Evolutionary conservation across 2,797 vertebrate species (phyloP), one percentile per base, ranked within the genome.

Genomic region (Salmo trutta): DNA sequence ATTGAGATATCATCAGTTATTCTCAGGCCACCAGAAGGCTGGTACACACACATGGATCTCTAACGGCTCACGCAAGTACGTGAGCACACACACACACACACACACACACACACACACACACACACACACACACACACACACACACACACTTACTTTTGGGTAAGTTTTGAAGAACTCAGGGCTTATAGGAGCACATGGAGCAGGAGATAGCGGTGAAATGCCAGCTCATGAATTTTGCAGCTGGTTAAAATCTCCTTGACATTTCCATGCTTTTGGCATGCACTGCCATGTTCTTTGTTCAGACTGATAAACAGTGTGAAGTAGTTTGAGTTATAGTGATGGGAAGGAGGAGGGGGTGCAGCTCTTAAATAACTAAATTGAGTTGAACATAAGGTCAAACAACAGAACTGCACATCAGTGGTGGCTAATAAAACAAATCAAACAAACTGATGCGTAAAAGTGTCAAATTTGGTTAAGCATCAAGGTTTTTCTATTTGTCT

Each of bases 191-290:
- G 19, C 16, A 84, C 71, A 79, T 47, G 79, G 71, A 82, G 77
- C 77, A 56, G 75, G 79, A 81, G 80, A 86, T 88, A 82, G 82
- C 80, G 68, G 78, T 71, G 80, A 87, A 87, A 78, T 81, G 81
- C 81, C 79, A 80, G 79, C 84, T 86, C 74, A 75, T 87, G 83
- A 88, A 89, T 90, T 85, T 77, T 86, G 82, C 82, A 89, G 81
- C 75, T 65, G 85, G 82, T 87, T 82, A 83, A 83, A 87, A 86
- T 87, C 85, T 84, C 81, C 81, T 86, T 87, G 87, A 91, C 80
- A 85, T 84, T 90, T 90, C 85, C 78, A 84, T 74, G 82, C 51
- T 80, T n/a, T 77, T 75, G 80, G 77, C 76, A 78, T 78, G 79
- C 66, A 0, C 53, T n/a, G 54, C 69, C 0, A 10, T 4, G 73